Base-by-base conservation (phyloP, 2,888 invertebrate species). In the Caenorhabditis macrosperma region DNA sequence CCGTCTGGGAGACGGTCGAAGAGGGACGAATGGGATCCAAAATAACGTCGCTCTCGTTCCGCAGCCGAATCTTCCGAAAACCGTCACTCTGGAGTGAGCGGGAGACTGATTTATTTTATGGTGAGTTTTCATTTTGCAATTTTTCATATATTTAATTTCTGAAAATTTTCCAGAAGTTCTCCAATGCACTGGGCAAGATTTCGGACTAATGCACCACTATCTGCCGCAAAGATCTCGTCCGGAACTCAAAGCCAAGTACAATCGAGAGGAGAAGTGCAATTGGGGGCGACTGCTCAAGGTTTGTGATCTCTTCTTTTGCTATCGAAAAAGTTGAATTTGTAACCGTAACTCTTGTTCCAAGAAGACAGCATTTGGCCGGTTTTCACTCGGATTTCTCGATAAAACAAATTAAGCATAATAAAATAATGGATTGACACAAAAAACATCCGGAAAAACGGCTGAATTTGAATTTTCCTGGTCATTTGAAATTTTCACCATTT, bases 181-280 rank as follows among this genome's bases (percentile, higher is more conserved):
- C 5, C 81, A 81, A 33, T 82, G 86, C 55, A 88, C 88, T 12
- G 90, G 90, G 10, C 77, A 85, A 17, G 90, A 90, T 69, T 90
- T 90, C 52, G 85, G 87, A 7, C 66, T 89, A 52, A 89, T 90
- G 88, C 88, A 89, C 63, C 85, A 88, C 46, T 90, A 86, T 63
- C 85, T 90, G 35, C 87, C 88, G 0, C 63, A 78, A 12, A 59
- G 89, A 50, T 82, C 88, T 22, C 68, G 90, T 10, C 52, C 78
- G 7, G 90, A 90, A 71, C 75, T 89, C 26, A 90, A 90, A 74
- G 82, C 82, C 15, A 90, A 90, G 71, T 90, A 81, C 71, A 88
- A 87, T 55, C 60, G 84, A 26, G 90, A 90, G 57, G 88, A 90
- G 76, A 77, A 71, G 46, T 4, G 33, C 9, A 87, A 90, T 75